A percentile compares a stretch with the other conserved stretches of the same genome.
phyloP scores from a whole-genome alignment of 2,113 vertebrate genomes.

The Grammomys dolichurus region DNA sequence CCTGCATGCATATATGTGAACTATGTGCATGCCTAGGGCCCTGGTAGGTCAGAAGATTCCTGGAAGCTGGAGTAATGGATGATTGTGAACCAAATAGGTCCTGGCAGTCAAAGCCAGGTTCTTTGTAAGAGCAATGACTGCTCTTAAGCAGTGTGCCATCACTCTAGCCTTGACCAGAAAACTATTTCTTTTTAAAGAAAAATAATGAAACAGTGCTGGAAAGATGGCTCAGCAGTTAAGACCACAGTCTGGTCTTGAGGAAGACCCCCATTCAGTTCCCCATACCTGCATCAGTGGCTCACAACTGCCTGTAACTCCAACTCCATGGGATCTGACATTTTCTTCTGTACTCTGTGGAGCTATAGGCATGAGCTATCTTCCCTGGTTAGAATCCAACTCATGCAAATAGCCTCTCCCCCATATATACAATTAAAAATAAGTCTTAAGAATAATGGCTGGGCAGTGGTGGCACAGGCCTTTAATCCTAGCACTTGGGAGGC shows the following conservation, averaged over 20 bases:
- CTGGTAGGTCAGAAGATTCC: neutral
- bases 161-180: neutral
- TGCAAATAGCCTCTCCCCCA: neutral
- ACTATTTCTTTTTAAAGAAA: neutral
- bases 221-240: neutral
- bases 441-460: neutral
- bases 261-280: neutral
- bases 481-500: no score
- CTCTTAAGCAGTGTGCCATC: neutral
- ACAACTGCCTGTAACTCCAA: neutral
- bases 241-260: neutral
- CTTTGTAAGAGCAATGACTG: neutral
- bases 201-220: neutral
- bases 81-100: neutral
- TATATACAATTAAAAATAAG: neutral
- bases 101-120: neutral
- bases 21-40: no score
- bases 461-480: no score
- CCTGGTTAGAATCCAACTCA: neutral
- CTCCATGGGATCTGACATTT: neutral
- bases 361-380: neutral
- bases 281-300: neutral
- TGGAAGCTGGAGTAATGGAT: neutral
- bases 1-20: neutral
- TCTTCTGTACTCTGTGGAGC: neutral